phyloP scores from a whole-genome alignment of 2,113 vertebrate genomes.

The Sander lucioperca region DNA sequence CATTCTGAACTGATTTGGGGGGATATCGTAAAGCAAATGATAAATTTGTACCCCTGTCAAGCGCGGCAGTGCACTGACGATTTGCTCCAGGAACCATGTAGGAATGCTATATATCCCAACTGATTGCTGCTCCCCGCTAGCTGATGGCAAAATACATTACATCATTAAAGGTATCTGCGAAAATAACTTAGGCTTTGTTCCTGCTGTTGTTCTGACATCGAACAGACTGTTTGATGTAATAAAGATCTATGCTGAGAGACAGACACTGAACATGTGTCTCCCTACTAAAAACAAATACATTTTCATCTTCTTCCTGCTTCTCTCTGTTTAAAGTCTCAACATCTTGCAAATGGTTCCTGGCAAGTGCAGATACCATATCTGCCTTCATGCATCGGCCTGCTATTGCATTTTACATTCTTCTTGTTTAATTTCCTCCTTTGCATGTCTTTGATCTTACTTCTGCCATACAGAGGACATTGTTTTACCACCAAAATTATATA shows the following conservation, averaged over 20 bases:
- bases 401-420: constrained; percentile 44
- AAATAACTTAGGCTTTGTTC: constrained; percentile 79
- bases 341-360: constrained; percentile 71
- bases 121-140: constrained; percentile 75
- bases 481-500: constrained; percentile 11
- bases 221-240: constrained; percentile 79
- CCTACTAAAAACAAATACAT: constrained; percentile 70
- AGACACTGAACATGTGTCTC: constrained; percentile 79
- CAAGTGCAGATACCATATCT: constrained; percentile 55
- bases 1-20: constrained; percentile 82
- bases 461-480: constrained; percentile 13
- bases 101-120: constrained; percentile 81
- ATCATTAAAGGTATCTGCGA: constrained; percentile 82
- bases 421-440: constrained; percentile 27
- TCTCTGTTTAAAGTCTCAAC: constrained; percentile 33
- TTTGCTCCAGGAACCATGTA: constrained; percentile 76
- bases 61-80: constrained; percentile 67
- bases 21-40: constrained; percentile 85
- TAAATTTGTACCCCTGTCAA: constrained; percentile 84
- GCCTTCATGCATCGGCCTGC: constrained; percentile 49
- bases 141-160: constrained; percentile 74
- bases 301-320: constrained; percentile 66
- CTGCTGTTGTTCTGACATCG: constrained; percentile 76
- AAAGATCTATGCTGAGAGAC: constrained; percentile 80
- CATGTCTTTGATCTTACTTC: constrained; percentile 41